phyloP scores from a whole-genome alignment of 1,140 invertebrate genomes.

The Dinoponera quadriceps region DNA sequence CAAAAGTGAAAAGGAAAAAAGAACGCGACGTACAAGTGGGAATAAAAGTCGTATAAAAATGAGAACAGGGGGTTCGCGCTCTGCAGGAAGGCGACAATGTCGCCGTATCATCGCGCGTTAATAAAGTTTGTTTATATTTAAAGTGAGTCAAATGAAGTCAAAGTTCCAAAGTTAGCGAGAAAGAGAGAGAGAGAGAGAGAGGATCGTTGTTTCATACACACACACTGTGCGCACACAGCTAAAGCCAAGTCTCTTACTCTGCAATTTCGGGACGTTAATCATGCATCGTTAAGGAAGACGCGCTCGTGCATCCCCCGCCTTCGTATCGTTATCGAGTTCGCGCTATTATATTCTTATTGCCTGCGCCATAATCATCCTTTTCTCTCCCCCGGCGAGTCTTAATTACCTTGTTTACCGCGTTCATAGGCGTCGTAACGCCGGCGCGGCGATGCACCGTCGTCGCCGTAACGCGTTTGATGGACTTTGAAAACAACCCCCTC shows the following conservation, averaged over 20 bases:
- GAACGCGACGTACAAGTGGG: too few relatives aligned
- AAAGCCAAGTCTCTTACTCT: slow-evolving; percentile 20
- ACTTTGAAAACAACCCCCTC: slow-evolving; percentile 67
- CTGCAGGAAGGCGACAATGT: neutral
- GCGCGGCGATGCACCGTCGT: slow-evolving; percentile 35
- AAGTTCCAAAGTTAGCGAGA: slow-evolving; percentile 50
- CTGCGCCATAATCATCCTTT: slow-evolving; percentile 50
- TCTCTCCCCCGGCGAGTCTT: slow-evolving; percentile 47
- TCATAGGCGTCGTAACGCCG: slow-evolving; percentile 47
- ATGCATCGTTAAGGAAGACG: slow-evolving; percentile 46
- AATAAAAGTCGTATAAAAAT: neutral
- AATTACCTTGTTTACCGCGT: slow-evolving; percentile 60
- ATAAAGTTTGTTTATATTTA: slow-evolving; percentile 34
- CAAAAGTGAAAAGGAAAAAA: neutral
- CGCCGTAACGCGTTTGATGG: slow-evolving; percentile 56
- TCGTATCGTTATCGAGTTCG: slow-evolving; percentile 60
- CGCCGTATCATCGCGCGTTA: neutral
- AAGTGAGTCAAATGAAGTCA: slow-evolving; percentile 40
- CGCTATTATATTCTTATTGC: slow-evolving; percentile 61
- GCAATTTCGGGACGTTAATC: slow-evolving; percentile 58
- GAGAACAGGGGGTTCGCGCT: neutral
- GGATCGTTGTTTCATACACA: slow-evolving; percentile 26
- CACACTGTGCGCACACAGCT: too few relatives aligned
- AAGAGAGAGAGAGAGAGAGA: too few relatives aligned
- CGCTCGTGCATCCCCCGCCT: slow-evolving; percentile 24